Conservation (phyloP, 2,113 vertebrate genomes). For the Petrocephalus microphthalmus region DNA sequence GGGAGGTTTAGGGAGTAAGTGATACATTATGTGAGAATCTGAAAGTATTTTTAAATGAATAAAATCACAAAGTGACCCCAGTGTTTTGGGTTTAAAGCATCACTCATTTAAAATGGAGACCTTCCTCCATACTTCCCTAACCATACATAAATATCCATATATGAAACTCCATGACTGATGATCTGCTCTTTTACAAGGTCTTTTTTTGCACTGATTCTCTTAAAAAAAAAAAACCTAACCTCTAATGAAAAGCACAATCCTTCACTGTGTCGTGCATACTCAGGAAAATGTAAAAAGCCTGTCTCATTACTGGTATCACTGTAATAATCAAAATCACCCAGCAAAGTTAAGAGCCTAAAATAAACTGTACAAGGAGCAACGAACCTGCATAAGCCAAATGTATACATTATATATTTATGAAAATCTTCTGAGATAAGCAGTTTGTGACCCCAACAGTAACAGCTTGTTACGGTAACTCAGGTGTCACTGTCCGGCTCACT, state of each 20-base stretch:
- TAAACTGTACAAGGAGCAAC: not conserved
- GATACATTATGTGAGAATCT: not conserved
- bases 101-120: not conserved
- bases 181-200: too few relatives aligned
- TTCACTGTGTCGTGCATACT: not conserved
- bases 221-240: not conserved
- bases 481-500: not conserved
- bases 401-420: not conserved
- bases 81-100: not conserved
- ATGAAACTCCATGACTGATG: not conserved
- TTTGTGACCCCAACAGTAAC: not conserved
- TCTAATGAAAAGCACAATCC: not conserved
- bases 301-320: not conserved
- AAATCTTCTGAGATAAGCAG: not conserved
- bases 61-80: not conserved
- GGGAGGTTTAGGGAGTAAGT: not conserved
- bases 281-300: not conserved
- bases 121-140: not conserved
- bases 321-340: not conserved
- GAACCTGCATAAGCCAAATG: not conserved
- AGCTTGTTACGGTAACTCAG: not conserved
- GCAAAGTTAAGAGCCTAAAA: not conserved
- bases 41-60: not conserved
- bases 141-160: not conserved
- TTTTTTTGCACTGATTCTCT: not conserved